Evolutionary conservation across 2,888 invertebrate species (phyloP), one percentile per base, ranked within the genome.

Genomic region (Synergus umbraculus): DNA sequence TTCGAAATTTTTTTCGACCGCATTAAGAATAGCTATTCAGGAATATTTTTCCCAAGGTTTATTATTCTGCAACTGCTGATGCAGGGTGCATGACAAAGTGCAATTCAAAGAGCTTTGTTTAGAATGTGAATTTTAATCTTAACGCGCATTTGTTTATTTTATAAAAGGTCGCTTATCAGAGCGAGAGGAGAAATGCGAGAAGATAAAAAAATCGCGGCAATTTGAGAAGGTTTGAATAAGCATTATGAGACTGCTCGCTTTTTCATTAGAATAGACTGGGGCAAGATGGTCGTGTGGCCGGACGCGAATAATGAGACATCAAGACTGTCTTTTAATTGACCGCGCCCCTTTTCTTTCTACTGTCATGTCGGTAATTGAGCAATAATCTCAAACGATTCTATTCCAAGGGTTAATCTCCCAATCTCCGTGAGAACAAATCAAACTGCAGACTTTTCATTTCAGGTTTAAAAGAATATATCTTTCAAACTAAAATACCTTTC

Each of bases 321-420:
- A 78, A 66, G 69, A 78, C 73, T 64, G 46, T 41, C 63, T 73
- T 73, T 63, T 73, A 78, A 78, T 78, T 78, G 69, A 79, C 76
- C 79, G 66, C 79, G 76, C 79, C 79, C 79, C 76, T 66, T 79
- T 76, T 66, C 79, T 79, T 79, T 79, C 66, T 65, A 66, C 76
- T 60, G 73, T 54, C 66, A 65, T 60, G 65, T 58, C 76, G 79
- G 58, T 79, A 79, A 79, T 79, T 79, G 79, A 76, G 79, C 73
- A 73, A 73, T 73, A 58, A 73, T 73, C 54, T 73, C 54, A 73
- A 73, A 73, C 73, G 73, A 73, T 73, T 58, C 41, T 54, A 73
- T 73, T 18, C 10, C 73, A 41, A 49, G 54, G 73, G 18, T 73
- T 73, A 54, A 73, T 54, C 41, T 73, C n/a, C 54, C 54, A 73